Evolutionary conservation across 1,140 invertebrate genomes (phyloP), one percentile per base, ranked within the genome.

Genomic region (Ceratina australensis): DNA sequence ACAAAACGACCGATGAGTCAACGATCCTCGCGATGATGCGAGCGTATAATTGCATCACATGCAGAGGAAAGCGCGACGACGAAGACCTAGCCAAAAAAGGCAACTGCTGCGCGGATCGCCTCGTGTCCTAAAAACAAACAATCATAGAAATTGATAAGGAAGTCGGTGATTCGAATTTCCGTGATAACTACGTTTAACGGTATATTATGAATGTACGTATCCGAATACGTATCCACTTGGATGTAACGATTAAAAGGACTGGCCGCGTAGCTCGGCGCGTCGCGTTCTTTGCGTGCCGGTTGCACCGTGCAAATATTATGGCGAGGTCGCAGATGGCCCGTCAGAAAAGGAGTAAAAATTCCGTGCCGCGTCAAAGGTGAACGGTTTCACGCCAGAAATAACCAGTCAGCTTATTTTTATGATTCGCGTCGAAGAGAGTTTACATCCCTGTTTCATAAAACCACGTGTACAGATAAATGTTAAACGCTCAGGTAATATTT

Each of bases 51-150:
- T 77, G 20, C 74, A 77, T 77, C 66, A 77, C 61, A 26, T 7
- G 8, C 16, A 47, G 74, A 77, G 66, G 74, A 77, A 77, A 71
- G 66, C 61, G 50, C 65, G 47, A 52, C 47, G 49, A n/a, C 57
- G 66, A 77, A 63, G 67, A 77, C 28, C 26, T 77, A 66, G 61
- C 74, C 74, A 71, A 77, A 77, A 77, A 77, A 77, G 66, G 74
- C 47, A 69, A 42, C 33, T 3, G 47, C 57, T n/a, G 61, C 47
- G 28, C 26, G 66, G 18, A 42, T 18, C 18, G n/a, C n/a, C n/a
- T n/a, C n/a, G n/a, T n/a, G 5, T 33, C 4, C 1, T 10, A 42
- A 42, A n/a, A n/a, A n/a, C n/a, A n/a, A n/a, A n/a, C n/a, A n/a
- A n/a, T n/a, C n/a, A n/a, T n/a, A n/a, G n/a, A n/a, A n/a, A n/a